phyloP scores from a whole-genome alignment of 2,888 invertebrate species.

The Caenorhabditis sp. region DNA sequence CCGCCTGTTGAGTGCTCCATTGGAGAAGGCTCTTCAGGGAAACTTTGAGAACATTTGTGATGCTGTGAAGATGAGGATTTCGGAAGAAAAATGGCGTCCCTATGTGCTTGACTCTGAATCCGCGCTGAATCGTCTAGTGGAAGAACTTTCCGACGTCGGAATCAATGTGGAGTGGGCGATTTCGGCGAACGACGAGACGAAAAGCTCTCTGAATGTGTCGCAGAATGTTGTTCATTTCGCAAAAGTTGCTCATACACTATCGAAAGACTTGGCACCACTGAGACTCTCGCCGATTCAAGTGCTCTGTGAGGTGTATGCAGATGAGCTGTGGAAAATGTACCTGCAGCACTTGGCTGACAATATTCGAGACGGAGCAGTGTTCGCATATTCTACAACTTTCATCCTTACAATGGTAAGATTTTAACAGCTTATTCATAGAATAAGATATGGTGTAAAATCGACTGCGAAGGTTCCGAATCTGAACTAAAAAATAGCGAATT shows the following conservation, averaged over 20 bases:
- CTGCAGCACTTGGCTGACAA: conserved; percentile 73
- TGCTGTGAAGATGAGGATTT: conserved; percentile 88
- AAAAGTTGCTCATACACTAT: conserved; percentile 75
- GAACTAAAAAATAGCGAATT: neutral
- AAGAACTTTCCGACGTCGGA: conserved; percentile 83
- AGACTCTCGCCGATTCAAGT: conserved; percentile 74
- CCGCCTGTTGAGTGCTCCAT: conserved; percentile 89
- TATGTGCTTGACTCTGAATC: conserved; percentile 89
- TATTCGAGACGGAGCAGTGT: conserved; percentile 70
- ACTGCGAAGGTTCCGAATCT: neutral
- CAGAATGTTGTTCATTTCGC: conserved; percentile 80
- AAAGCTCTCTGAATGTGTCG: conserved; percentile 75
- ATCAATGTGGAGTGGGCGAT: conserved; percentile 81
- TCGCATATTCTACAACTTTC: conserved; percentile 79
- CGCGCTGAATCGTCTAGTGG: conserved; percentile 86
- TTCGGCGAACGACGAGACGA: conserved; percentile 67
- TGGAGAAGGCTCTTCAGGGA: conserved; percentile 89
- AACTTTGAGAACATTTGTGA: conserved; percentile 91
- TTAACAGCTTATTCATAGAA: too few species aligned
- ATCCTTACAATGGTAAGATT: conserved; percentile 71
- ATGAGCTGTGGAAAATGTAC: conserved; percentile 79
- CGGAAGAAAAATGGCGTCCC: conserved; percentile 92
- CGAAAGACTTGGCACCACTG: conserved; percentile 77
- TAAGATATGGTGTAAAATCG: too few species aligned
- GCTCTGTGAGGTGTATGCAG: conserved; percentile 76